Conservation (phyloP, 2,113 vertebrate species). For the Oryzias woworae region DNA sequence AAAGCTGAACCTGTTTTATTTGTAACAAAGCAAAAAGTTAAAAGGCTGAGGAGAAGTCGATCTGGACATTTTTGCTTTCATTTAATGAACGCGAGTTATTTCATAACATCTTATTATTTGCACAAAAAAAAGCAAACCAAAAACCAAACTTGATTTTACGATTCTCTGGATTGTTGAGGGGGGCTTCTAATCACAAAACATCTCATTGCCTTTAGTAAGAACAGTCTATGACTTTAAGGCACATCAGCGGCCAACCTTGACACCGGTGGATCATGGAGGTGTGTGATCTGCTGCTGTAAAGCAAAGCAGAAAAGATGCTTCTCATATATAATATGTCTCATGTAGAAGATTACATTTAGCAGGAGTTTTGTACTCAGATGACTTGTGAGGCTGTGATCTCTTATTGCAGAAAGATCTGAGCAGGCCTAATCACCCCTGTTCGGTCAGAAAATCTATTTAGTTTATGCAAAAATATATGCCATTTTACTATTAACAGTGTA, state of each 20-base stretch:
- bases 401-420: too few relatives aligned
- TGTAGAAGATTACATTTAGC: slow-evolving; percentile 18
- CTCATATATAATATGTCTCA: slow-evolving; percentile 58
- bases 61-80: too few relatives aligned
- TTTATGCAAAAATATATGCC: neutral
- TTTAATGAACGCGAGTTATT: too few relatives aligned
- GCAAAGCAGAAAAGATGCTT: slow-evolving; percentile 34
- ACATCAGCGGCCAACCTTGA: slow-evolving; percentile 38
- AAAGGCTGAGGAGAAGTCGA: too few relatives aligned
- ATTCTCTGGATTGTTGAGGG: slow-evolving; percentile 20
- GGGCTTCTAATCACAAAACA: slow-evolving; percentile 56
- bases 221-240: slow-evolving; percentile 32
- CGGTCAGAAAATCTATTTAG: neutral
- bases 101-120: too few relatives aligned
- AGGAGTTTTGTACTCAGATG: neutral
- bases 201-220: slow-evolving; percentile 54
- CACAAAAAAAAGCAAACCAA: too few relatives aligned
- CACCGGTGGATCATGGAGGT: slow-evolving; percentile 33
- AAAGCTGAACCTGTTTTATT: too few relatives aligned
- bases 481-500: too few relatives aligned
- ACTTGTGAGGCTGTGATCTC: slow-evolving; percentile 17
- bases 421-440: neutral
- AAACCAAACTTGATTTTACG: too few relatives aligned
- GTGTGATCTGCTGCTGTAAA: slow-evolving; percentile 43
- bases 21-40: too few relatives aligned